Percentiles rank a stretch among this genome's conserved stretches.
phyloP scores from a whole-genome alignment of 2,113 vertebrate species.

The Rhinolophus ferrumequinum region DNA sequence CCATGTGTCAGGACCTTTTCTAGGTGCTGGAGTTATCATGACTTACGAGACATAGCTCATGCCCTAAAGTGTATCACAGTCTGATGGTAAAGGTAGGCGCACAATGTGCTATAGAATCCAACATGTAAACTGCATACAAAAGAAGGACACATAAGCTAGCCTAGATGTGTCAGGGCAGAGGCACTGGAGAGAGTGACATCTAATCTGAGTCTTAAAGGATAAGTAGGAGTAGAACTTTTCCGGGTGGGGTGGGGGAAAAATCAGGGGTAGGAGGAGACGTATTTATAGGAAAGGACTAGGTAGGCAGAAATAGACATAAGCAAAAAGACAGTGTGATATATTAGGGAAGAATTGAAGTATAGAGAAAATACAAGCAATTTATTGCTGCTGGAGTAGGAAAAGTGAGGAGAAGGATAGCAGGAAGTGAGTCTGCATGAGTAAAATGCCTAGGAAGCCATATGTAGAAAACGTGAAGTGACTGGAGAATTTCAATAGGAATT shows the following conservation, averaged over 20 bases:
- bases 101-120: not conserved
- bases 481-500: not conserved
- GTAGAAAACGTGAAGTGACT: not conserved
- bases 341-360: not conserved
- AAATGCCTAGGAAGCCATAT: not conserved
- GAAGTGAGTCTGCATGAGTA: not conserved
- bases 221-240: not conserved
- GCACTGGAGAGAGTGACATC: not conserved
- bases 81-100: conserved; percentile 47
- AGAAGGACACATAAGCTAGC: not conserved
- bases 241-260: not conserved
- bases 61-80: conserved; percentile 62
- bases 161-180: not conserved
- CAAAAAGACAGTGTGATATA: not conserved
- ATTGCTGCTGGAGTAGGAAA: not conserved
- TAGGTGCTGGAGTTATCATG: conserved; percentile 60
- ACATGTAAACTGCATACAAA: not conserved
- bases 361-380: not conserved
- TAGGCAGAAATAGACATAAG: not conserved
- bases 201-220: not conserved
- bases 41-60: conserved; percentile 66
- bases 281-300: not conserved
- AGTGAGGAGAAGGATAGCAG: not conserved
- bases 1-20: conserved; percentile 75
- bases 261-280: not conserved